Conservation (phyloP, 2,797 vertebrate genomes). For the Acanthurus lineatus region DNA sequence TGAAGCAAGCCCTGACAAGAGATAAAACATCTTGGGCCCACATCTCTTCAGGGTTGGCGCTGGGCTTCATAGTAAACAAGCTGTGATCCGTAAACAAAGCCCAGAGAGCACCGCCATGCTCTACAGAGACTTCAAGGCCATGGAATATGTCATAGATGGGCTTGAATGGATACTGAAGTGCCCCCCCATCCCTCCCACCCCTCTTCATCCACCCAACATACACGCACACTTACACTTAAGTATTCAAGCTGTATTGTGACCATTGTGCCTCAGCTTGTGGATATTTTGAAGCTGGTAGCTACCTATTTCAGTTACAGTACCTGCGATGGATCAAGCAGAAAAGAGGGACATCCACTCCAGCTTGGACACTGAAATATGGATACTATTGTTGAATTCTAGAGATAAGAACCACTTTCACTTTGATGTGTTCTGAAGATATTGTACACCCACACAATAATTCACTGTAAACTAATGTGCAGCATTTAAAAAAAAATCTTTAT, state of each 20-base stretch:
- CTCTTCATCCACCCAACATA: neutral
- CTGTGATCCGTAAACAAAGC: slow-evolving; percentile 91
- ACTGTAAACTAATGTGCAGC: slow-evolving; percentile 32
- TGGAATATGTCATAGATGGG: slow-evolving; percentile 88
- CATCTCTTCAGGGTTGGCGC: slow-evolving; percentile 92
- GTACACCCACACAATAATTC: slow-evolving; percentile 42
- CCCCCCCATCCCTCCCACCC: slow-evolving; percentile 8
- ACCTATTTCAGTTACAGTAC: slow-evolving; percentile 75
- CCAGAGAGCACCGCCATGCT: slow-evolving; percentile 83
- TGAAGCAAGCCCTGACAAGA: slow-evolving; percentile 97
- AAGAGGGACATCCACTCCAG: slow-evolving; percentile 59
- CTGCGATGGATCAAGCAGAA: slow-evolving; percentile 70
- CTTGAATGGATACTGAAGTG: slow-evolving; percentile 89
- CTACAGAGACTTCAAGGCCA: slow-evolving; percentile 92
- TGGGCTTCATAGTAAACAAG: slow-evolving; percentile 94
- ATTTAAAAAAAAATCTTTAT: neutral
- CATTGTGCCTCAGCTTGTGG: slow-evolving; percentile 80
- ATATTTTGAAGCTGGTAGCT: slow-evolving; percentile 87
- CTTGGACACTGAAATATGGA: slow-evolving; percentile 61
- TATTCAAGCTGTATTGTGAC: slow-evolving; percentile 80
- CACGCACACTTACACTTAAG: slow-evolving; percentile 62
- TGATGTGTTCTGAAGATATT: slow-evolving; percentile 62
- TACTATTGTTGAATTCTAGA: slow-evolving; percentile 51
- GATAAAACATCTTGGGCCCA: slow-evolving; percentile 96
- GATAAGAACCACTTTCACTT: slow-evolving; percentile 60